Conservation (phyloP, 2,113 vertebrate genomes). For the Pterocles burchelli region DNA sequence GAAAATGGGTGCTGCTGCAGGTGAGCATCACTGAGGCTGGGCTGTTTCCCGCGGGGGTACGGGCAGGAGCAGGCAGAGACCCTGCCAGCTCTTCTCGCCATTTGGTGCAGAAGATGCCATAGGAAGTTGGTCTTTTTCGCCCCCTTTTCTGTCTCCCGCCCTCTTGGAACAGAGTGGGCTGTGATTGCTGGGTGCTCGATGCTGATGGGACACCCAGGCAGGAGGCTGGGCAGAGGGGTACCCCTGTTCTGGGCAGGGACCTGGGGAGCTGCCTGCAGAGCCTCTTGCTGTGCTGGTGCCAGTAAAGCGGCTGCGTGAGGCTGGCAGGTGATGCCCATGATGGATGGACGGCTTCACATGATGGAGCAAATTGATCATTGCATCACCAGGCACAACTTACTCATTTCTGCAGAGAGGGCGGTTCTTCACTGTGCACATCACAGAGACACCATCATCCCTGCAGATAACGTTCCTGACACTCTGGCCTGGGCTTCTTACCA, state of each 20-base stretch:
- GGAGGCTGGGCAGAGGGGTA: neutral
- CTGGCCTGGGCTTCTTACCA: slow-evolving; percentile 10
- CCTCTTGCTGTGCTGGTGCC: slow-evolving; percentile 50
- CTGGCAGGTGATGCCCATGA: slow-evolving; percentile 72
- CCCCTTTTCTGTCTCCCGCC: neutral
- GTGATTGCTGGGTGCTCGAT: neutral
- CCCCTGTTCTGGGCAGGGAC: neutral
- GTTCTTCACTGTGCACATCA: slow-evolving; percentile 60
- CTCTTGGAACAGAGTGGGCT: neutral
- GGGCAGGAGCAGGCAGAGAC: neutral
- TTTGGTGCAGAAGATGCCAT: neutral
- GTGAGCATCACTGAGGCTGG: neutral
- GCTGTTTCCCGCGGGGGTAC: rapidly evolving
- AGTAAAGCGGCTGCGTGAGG: slow-evolving; percentile 27
- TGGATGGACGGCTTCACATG: slow-evolving; percentile 73
- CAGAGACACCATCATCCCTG: neutral
- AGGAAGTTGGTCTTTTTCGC: neutral
- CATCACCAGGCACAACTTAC: slow-evolving; percentile 67
- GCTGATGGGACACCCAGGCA: neutral
- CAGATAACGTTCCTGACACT: slow-evolving; percentile 26
- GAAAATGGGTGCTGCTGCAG: neutral
- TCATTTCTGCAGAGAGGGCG: slow-evolving; percentile 69
- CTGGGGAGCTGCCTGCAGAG: slow-evolving; percentile 36
- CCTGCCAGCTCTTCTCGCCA: neutral
- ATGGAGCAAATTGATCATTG: slow-evolving; percentile 76